Base-by-base conservation (phyloP, 2,797 vertebrate species). In the Oreochromis mossambicus region DNA sequence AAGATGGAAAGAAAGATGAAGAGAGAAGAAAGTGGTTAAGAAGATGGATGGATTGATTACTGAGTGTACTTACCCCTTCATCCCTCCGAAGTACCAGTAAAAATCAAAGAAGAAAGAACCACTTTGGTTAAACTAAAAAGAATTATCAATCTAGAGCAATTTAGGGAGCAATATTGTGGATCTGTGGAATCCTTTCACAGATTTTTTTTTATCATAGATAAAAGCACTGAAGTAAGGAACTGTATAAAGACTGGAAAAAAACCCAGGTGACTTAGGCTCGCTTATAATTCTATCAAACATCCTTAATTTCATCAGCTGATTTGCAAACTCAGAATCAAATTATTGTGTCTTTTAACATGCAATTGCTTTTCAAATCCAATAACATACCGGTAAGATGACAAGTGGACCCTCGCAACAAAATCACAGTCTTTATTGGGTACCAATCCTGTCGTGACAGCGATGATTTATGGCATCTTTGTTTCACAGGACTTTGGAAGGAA, bases 271-370 rank as follows among this genome's bases (percentile, higher is more conserved):
- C 82, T 89, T 70, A 46, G 56, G 24, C 19, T 34, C 8, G 2
- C 55, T 86, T 93, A 83, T 92, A 91, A 94, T 90, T 85, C 63
- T 63, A 83, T 92, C 84, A 90, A 81, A 83, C 66, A 29, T 11
- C 46, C 78, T 81, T 87, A 84, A 94, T 87, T 91, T 84, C 76
- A 88, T 95, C 81, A 90, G 38, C 85, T 87, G 83, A 85, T 92
- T 84, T 85, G 79, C 77, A 89, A 91, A 89, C 80, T 85, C 77
- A 43, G 92, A 92, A 94, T 93, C 77, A 56, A 84, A 90, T 94
- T 91, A 95, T 90, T 89, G 85, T 82, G 38, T 90, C 88, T 88
- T 91, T 94, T 88, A 85, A 92, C 90, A 86, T 91, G 66, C 81
- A 54, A 51, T 92, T 80, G 79, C 80, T 86, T 87, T 82, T 86